A percentile compares a stretch with the other conserved stretches of the same genome.
These are phyloP conservation scores for Callaeas wilsoni DNA, from an alignment of 2,113 vertebrate genomes.

Conservation along the genomic window DNA sequence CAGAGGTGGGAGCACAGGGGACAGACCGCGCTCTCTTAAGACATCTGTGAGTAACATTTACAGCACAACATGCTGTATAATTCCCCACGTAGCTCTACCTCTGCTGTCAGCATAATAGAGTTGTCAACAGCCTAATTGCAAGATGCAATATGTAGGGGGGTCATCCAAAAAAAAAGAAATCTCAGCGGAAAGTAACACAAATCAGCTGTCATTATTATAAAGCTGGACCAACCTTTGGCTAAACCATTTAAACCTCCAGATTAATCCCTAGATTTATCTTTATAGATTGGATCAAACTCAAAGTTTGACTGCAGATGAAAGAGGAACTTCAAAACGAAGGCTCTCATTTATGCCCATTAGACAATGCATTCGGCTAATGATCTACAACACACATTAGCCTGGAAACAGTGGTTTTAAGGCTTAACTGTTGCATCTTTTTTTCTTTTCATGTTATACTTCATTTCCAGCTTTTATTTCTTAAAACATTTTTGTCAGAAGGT, in stretches of 20 bases:
- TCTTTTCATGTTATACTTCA: not conserved
- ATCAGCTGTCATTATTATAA: conserved; percentile 53
- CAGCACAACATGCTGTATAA: conserved; percentile 40
- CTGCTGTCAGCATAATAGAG: conserved; percentile 66
- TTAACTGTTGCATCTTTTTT: conserved; percentile 6
- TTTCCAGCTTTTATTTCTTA: not conserved
- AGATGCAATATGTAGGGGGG: conserved; percentile 39
- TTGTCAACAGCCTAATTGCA: conserved; percentile 70
- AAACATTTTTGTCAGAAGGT: not conserved
- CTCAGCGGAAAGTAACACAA: conserved; percentile 43
- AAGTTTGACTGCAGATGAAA: conserved; percentile 57
- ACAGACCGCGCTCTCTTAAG: conserved; percentile 36
- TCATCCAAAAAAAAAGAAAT: conserved; percentile 24
- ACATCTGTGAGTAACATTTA: conserved; percentile 61
- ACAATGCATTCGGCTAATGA: conserved; percentile 43
- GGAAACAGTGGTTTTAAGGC: not conserved
- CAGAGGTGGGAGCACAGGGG: conserved; percentile 30
- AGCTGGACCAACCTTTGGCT: conserved; percentile 40
- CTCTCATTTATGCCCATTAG: conserved; percentile 26
- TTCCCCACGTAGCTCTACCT: conserved; percentile 63
- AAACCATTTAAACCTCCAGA: conserved; percentile 60
- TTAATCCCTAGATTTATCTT: conserved; percentile 54
- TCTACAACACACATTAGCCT: conserved; percentile 15
- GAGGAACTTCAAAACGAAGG: conserved; percentile 30
- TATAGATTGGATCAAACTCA: conserved; percentile 49